These are phyloP conservation scores for Typhlichthys eigenmanni DNA, from an alignment of 2,797 vertebrate genomes.

Conservation along the genomic window DNA sequence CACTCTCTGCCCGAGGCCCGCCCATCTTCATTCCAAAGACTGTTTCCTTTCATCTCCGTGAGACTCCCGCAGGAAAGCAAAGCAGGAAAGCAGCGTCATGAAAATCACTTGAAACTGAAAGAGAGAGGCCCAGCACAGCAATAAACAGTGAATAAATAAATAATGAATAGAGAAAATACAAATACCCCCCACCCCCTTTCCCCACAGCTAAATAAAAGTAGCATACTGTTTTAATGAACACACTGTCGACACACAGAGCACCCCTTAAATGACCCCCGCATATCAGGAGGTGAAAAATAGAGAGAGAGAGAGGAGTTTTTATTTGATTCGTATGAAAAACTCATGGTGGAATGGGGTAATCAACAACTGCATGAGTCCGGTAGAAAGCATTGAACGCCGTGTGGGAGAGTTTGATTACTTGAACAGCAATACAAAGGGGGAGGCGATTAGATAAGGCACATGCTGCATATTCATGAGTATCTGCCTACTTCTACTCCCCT, in stretches of 20 bases:
- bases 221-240: constrained; percentile 7
- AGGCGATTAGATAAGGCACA: constrained; percentile 14
- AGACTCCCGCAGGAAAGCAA: constrained; percentile 10
- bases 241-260: not conserved
- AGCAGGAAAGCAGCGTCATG: constrained; percentile 52
- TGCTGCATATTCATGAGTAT: constrained; percentile 61
- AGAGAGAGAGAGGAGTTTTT: no score
- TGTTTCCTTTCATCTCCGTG: constrained; percentile 48
- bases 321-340: no score
- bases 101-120: constrained; percentile 54
- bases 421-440: constrained; percentile 29
- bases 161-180: no score
- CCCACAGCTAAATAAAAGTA: no score
- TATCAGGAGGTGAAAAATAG: no score
- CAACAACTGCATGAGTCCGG: no score
- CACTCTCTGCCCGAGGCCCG: constrained; percentile 1
- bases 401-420: constrained; percentile 22
- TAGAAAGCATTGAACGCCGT: no score
- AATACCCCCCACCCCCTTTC: no score
- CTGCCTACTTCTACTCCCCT: constrained; percentile 36
- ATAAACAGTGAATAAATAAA: no score
- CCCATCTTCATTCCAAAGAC: constrained; percentile 39
- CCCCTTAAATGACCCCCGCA: no score
- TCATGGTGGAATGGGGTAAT: no score
- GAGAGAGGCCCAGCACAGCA: constrained; percentile 13